phyloP scores from a whole-genome alignment of 1,140 invertebrate species.

The Megalonaias nervosa region DNA sequence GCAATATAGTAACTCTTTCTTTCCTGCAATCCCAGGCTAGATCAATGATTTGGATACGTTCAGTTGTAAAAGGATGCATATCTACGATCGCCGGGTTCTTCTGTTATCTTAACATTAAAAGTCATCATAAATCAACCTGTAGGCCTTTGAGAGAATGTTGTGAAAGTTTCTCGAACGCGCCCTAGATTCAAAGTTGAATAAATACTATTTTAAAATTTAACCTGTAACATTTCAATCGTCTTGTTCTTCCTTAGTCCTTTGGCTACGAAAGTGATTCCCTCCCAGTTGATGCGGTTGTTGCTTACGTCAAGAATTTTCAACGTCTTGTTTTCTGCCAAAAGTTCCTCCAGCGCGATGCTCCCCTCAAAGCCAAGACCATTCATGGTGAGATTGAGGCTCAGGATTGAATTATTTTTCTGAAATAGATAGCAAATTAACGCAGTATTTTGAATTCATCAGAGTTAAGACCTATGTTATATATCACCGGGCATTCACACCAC shows the following conservation, averaged over 20 bases:
- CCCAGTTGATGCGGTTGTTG: slow-evolving; percentile 66
- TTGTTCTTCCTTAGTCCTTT: slow-evolving; percentile 60
- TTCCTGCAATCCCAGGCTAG: too few species aligned
- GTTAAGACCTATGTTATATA: neutral
- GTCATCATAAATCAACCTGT: too few species aligned
- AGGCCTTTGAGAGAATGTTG: too few species aligned
- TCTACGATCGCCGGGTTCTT: too few species aligned
- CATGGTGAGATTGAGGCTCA: slow-evolving; percentile 64
- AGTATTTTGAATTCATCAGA: neutral
- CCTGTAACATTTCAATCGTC: slow-evolving; percentile 62
- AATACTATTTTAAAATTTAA: slow-evolving; percentile 20
- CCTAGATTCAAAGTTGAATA: too few species aligned
- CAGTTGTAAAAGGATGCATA: too few species aligned
- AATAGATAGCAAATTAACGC: slow-evolving; percentile 7
- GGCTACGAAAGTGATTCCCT: slow-evolving; percentile 58
- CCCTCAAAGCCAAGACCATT: slow-evolving; percentile 69
- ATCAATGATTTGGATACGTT: too few species aligned
- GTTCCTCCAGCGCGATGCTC: slow-evolving; percentile 64
- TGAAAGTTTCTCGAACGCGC: too few species aligned
- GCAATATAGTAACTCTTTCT: too few species aligned
- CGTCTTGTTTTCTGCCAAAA: slow-evolving; percentile 58
- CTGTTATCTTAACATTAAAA: too few species aligned
- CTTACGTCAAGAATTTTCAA: slow-evolving; percentile 63
- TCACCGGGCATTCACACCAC: neutral
- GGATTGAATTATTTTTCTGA: slow-evolving; percentile 64